Conservation (phyloP, 2,113 vertebrate species). For the Cephalopterus ornatus region DNA sequence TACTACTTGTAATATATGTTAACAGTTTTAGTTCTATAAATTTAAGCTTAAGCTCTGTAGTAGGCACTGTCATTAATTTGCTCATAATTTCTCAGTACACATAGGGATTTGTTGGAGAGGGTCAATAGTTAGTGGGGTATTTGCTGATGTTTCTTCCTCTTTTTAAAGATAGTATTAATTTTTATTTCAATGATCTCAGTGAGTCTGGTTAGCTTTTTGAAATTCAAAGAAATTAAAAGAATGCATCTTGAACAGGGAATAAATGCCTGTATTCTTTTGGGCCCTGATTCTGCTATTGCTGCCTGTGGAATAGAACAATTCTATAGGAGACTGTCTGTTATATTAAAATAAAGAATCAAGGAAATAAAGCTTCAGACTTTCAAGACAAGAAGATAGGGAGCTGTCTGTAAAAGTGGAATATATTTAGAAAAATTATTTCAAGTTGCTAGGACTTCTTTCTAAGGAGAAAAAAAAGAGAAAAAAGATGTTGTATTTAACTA, state of each 20-base stretch:
- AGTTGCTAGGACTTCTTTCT: not conserved
- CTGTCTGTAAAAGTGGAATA: not conserved
- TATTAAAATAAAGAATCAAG: not conserved
- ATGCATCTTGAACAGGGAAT: not conserved
- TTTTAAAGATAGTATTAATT: not conserved
- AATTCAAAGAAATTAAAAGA: not conserved
- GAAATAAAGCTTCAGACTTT: not conserved
- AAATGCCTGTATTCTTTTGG: not conserved
- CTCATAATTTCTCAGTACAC: not conserved
- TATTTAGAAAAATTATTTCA: not conserved
- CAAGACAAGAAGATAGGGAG: not conserved
- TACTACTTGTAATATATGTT: not conserved
- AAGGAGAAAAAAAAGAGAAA: not conserved
- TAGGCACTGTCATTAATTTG: not conserved
- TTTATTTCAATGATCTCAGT: not conserved
- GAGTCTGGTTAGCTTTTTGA: not conserved
- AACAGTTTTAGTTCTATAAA: not conserved
- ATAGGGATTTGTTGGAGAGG: not conserved
- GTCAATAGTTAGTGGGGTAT: not conserved
- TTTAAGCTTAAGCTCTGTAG: not conserved
- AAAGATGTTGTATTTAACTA: not conserved
- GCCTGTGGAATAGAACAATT: not conserved
- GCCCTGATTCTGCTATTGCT: not conserved
- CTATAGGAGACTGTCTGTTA: not conserved
- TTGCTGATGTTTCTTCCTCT: not conserved